phyloP scores from a whole-genome alignment of 2,113 vertebrate genomes.

The Embiotoca jacksoni region DNA sequence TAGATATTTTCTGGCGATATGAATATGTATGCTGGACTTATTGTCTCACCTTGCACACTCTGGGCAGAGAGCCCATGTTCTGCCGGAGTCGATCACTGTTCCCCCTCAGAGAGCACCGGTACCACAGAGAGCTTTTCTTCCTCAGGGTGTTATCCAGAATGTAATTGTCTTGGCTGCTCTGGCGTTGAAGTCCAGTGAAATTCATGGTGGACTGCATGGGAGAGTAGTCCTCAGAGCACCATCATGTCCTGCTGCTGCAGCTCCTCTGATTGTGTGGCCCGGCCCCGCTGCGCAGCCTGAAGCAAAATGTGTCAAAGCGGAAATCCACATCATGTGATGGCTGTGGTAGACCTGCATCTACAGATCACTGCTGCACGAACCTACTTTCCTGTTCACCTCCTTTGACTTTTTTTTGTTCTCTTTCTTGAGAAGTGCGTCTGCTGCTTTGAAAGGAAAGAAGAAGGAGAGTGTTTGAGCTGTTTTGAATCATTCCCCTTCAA shows the following conservation, averaged over 20 bases:
- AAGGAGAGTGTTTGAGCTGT: conserved; percentile 9
- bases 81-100: conserved; percentile 79
- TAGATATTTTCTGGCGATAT: neutral
- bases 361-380: conserved; percentile 57
- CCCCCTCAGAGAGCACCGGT: conserved; percentile 69
- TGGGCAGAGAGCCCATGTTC: conserved; percentile 81
- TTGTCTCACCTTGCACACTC: conserved; percentile 85
- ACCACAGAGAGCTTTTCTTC: conserved; percentile 69
- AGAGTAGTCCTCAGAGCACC: conserved; percentile 58
- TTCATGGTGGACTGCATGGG: conserved; percentile 84
- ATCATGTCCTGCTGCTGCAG: conserved; percentile 59
- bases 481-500: conserved; percentile 44
- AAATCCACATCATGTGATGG: conserved; percentile 87
- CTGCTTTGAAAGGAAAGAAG: conserved; percentile 36
- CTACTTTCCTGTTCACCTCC: conserved; percentile 55
- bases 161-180: conserved; percentile 69
- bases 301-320: conserved; percentile 77
- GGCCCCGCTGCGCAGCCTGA: conserved; percentile 48
- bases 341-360: conserved; percentile 77
- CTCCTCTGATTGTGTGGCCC: conserved; percentile 63
- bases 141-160: conserved; percentile 66
- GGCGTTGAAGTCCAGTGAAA: conserved; percentile 78
- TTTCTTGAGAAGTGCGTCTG: conserved; percentile 56
- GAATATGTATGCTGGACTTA: neutral
- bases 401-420: conserved; percentile 34